Evolutionary conservation across 2,797 vertebrate species (phyloP), one percentile per base, ranked within the genome.

Genomic region (Melopsittacus undulatus): DNA sequence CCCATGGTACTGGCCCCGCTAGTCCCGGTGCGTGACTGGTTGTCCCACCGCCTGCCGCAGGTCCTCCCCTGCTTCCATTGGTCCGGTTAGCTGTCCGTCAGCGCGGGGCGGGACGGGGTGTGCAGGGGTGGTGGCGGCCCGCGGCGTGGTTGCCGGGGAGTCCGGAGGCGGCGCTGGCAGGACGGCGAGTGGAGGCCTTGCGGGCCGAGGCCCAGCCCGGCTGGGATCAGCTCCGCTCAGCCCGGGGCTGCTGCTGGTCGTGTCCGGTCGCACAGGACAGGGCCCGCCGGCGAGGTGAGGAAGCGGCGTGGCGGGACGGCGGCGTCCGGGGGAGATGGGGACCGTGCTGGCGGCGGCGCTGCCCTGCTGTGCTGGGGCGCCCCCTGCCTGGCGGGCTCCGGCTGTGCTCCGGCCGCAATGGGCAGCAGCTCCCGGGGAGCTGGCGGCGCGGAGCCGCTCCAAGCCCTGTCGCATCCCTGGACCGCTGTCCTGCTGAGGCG

Each of bases 111-210:
- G 95, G 83, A 11, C 87, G 49, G 69, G 68, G 56, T 83, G 94
- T 94, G 79, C 51, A n/a, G 51, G 62, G 87, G 88, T 21, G 75
- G 78, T 0, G 68, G 87, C 77, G 29, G 89, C 49, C 54, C 95
- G 93, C 92, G 95, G 96, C 14, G 70, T 57, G 83, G 96, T 97
- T 96, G 97, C 97, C 86, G 97, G 95, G 96, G 97, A 96, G 97
- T 95, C 96, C 91, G 90, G 93, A 92, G 94, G 94, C 95, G 51
- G 29, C 32, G 3, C 80, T 42, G 72, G 36, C 23, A 18, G 89
- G 85, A 29, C 83, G 59, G 91, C 40, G 93, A 96, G 94, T 89
- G 96, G 95, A 88, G 96, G 97, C 95, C 97, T 95, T 97, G 95
- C 70, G 90, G 90, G 89, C 85, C 56, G 91, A 91, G 92, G 96